phyloP scores from a whole-genome alignment of 2,113 vertebrate species.

The Aegithalos caudatus region DNA sequence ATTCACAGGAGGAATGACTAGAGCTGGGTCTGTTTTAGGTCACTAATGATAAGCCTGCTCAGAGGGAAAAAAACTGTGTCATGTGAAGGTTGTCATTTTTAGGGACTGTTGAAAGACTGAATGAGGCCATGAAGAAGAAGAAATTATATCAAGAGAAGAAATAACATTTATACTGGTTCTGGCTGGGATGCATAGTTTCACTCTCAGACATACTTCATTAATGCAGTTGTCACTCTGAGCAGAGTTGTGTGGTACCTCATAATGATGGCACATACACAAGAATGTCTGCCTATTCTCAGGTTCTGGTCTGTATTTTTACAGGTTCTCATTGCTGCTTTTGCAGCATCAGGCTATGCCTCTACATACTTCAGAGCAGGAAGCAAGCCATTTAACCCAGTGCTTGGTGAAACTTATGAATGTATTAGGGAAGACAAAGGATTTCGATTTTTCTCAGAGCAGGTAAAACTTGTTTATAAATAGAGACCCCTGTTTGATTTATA shows the following conservation, averaged over 20 bases:
- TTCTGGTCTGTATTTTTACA: constrained; percentile 68
- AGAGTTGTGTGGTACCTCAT: neutral
- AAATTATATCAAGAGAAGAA: neutral
- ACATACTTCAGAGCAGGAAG: constrained; percentile 98
- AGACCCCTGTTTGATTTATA: neutral
- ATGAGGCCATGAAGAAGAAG: neutral
- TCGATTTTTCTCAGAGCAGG: constrained; percentile 98
- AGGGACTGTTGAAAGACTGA: neutral
- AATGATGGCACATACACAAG: neutral
- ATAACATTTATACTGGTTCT: neutral
- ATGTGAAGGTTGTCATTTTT: neutral
- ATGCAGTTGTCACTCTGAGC: neutral
- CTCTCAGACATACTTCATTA: neutral
- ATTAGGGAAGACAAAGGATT: constrained; percentile 98
- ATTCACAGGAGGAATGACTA: neutral
- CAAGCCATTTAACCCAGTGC: constrained; percentile 98
- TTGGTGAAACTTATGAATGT: constrained; percentile 97
- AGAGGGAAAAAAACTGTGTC: neutral
- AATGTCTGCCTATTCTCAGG: neutral
- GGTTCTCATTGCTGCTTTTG: constrained; percentile 96
- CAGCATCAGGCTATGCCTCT: constrained; percentile 95
- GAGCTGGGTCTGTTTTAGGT: neutral
- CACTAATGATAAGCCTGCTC: neutral
- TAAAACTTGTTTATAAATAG: constrained; percentile 45
- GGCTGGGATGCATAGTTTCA: neutral